Conservation (phyloP, 2,888 invertebrate genomes). For the Melinaea menophilus region DNA sequence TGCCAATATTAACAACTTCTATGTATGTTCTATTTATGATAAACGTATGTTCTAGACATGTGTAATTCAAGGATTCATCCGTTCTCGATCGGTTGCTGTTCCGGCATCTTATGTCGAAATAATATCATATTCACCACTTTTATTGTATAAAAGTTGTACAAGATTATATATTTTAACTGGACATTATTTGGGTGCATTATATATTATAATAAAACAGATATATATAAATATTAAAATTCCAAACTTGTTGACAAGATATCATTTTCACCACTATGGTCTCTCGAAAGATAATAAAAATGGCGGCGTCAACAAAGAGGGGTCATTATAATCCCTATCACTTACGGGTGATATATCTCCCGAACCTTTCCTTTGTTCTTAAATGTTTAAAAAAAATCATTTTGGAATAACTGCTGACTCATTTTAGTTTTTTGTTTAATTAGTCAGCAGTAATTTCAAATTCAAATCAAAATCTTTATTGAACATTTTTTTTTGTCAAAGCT, state of each 20-base stretch:
- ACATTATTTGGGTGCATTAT: not conserved
- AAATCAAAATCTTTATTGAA: no score
- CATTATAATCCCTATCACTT: constrained; percentile 5
- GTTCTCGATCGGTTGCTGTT: no score
- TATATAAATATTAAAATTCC: not conserved
- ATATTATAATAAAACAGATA: not conserved
- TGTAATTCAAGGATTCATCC: no score
- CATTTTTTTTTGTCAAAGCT: no score
- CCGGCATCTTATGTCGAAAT: no score
- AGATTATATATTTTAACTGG: no score
- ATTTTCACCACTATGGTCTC: not conserved
- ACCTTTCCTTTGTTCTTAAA: constrained; percentile 6
- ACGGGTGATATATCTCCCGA: constrained; percentile 4
- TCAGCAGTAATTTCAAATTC: no score
- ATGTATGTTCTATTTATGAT: no score
- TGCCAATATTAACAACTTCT: no score
- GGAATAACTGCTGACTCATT: not conserved
- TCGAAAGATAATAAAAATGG: constrained; percentile 5
- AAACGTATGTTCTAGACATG: no score
- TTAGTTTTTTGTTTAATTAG: not conserved
- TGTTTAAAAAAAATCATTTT: not conserved
- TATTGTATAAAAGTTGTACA: no score
- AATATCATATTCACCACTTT: no score
- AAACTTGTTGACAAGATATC: not conserved
- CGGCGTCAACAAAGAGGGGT: not conserved